Evolutionary conservation across 2,888 invertebrate species (phyloP), one percentile per base, ranked within the genome.

Genomic region (Himalopsyche tibetana): DNA sequence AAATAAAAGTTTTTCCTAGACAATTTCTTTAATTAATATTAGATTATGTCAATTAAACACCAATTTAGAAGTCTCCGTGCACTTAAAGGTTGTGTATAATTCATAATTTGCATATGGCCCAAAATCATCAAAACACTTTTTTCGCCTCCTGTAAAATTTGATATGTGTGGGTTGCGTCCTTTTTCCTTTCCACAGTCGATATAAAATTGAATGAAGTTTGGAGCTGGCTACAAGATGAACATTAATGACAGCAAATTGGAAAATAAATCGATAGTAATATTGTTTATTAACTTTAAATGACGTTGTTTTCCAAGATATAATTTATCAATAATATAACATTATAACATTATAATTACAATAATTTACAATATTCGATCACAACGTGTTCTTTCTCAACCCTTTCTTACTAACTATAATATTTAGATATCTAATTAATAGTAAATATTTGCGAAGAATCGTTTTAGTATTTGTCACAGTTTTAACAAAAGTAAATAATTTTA

Each of bases 281-380:
- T 19, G 63, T 19, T 63, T 63, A 42, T 86, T 45, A 83, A 83
- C 40, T 28, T 81, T 84, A 38, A 86, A 85, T 83, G 51, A 86
- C 82, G 84, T 79, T 82, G 40, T 11, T 45, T 81, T 79, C 82
- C 56, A 38, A 83, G 80, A 86, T 79, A 82, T 63, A 63, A 8
- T 42, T 56, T 56, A 82, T 84, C 82, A 82, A 84, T 84, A 56
- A 45, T 82, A 87, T 84, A 87, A 84, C 84, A 85, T 63, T 82
- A 87, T 84, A 87, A 84, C 84, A 85, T 63, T 82, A 86, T 88
- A 87, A 84, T 87, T 88, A 87, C 87, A 88, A 87, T 86, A 87
- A 85, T 87, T 84, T 85, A 87, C 87, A 88, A 84, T 85, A 87
- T 88, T 86, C 74, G 86, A 87, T 87, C 85, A 87, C 88, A 88